phyloP scores from a whole-genome alignment of 2,888 invertebrate species.

The Polydrusus cervinus region DNA sequence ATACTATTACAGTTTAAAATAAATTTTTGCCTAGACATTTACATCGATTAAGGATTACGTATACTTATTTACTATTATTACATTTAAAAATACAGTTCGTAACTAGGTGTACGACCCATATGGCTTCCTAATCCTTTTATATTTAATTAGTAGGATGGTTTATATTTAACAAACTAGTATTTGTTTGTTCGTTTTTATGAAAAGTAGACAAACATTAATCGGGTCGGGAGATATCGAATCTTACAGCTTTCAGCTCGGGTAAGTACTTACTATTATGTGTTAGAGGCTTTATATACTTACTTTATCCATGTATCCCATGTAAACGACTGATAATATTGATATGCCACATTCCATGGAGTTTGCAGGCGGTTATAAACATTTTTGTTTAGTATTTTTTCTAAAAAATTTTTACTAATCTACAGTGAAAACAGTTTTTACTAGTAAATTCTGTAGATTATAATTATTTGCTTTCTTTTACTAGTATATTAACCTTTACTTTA shows the following conservation, averaged over 20 bases:
- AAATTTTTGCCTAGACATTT: background rate
- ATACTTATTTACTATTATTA: conserved; percentile 17
- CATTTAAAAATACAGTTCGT: conserved; percentile 11
- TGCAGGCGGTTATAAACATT: conserved; percentile 65
- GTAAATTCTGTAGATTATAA: conserved; percentile 13
- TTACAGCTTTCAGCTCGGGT: conserved; percentile 30
- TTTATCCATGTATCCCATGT: conserved; percentile 59
- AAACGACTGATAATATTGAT: conserved; percentile 58
- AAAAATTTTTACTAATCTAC: conserved; percentile 21
- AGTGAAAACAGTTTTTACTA: conserved; percentile 16
- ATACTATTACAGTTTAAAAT: no score
- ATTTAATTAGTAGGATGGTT: conserved; percentile 19
- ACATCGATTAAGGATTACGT: conserved; percentile 26
- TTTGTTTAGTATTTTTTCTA: conserved; percentile 56
- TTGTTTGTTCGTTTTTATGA: background rate
- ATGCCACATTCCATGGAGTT: conserved; percentile 69
- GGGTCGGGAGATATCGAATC: background rate
- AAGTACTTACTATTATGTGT: conserved; percentile 33
- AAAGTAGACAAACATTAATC: background rate
- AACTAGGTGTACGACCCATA: background rate
- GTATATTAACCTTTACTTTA: conserved; percentile 29
- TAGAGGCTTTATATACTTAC: conserved; percentile 17
- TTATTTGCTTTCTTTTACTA: conserved; percentile 21
- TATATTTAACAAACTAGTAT: background rate
- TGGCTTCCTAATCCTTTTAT: conserved; percentile 30